Evolutionary conservation across 2,888 invertebrate species (phyloP), one percentile per base, ranked within the genome.

Genomic region (Meloe dianella): DNA sequence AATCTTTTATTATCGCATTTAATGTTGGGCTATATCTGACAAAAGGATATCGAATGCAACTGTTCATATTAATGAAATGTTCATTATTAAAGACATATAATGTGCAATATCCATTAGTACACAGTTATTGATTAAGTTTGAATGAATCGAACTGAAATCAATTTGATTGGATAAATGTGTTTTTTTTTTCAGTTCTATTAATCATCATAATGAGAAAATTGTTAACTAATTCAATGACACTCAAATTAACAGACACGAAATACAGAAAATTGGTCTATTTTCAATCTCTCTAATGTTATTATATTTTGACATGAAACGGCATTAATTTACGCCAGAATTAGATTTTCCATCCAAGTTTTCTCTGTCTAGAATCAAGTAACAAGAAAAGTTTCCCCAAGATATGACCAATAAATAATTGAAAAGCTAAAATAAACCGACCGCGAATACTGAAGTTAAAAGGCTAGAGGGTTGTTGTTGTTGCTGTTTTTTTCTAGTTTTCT

Each of bases 51-150:
- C n/a, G n/a, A n/a, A n/a, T n/a, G n/a, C n/a, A n/a, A n/a, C n/a
- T n/a, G n/a, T n/a, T n/a, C 27, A 27, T 4, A 27, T 27, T 10
- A 20, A 30, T 10, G 56, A 30, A 17, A 20, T 2, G 20, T 20
- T 29, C 29, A 14, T 14, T 29, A 29, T 57, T 14, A 57, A 57
- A 20, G 57, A 20, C 30, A 9, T 3, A 14, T 57, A 57, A 57
- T 57, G 57, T 57, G 9, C 14, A 41, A 41, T 5, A 24, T 27
- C 57, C 57, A 57, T 57, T 57, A 57, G n/a, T 17, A 12, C 7
- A 32, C 7, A 8, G n/a, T 17, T 27, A 7, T 30, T 57, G 6
- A 57, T 57, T 57, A 57, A 57, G 8, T n/a, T 29, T 22, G 41
- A 41, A 4, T 7, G 57, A 14, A 57, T 9, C 20, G 29, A 27